These are phyloP conservation scores for Apis mellifera DNA, from an alignment of 1,140 invertebrate species.

Conservation along the genomic window Amel_HAv3.1 CM009940.2:6884001-6884500, in stretches of 20 bases:
- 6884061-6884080: neutral
- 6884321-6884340: neutral
- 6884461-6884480: conserved; percentile 7
- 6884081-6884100: conserved; percentile 27
- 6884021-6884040: conserved; percentile 3
- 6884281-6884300: conserved; percentile 36
- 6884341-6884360: neutral
- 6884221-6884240: neutral
- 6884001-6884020: conserved; percentile 18
- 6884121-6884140: conserved; percentile 31
- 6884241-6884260: neutral
- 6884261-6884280: conserved; percentile 32
- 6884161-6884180: conserved; percentile 33
- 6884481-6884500: neutral
- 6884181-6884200: conserved; percentile 15
- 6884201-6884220: conserved; percentile 43
- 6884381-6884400: conserved; percentile 19
- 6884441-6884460: neutral
- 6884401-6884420: conserved; percentile 20
- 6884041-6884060: conserved; percentile 43
- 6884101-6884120: conserved; percentile 30
- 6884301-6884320: conserved; percentile 6
- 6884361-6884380: neutral
- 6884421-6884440: too few relatives aligned
- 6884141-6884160: conserved; percentile 30